Evolutionary conservation across 2,888 invertebrate genomes (phyloP), one percentile per base, ranked within the genome.

Genomic region (Microdon myrmicae): DNA sequence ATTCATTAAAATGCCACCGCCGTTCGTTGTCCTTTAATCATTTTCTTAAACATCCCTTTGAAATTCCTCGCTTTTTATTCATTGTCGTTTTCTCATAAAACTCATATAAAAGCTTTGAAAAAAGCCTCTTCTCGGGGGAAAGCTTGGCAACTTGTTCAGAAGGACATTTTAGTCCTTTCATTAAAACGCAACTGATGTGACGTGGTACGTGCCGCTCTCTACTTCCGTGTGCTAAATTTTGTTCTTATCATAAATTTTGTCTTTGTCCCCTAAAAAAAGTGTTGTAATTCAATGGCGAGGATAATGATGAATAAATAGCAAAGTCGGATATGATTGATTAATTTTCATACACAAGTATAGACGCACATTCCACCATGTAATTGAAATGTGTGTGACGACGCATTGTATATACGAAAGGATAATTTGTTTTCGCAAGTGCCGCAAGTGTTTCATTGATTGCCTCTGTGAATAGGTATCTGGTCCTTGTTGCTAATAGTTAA

Each of bases 101-200:
- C n/a, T 10, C 29, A 3, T n/a, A 19, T 9, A 17, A 25, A 39
- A 14, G 23, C 31, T 37, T 22, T 10, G 13, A 17, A 25, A 9
- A 29, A 31, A 35, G 23, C 37, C n/a, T n/a, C n/a, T n/a, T n/a
- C n/a, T n/a, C n/a, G n/a, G n/a, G n/a, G n/a, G n/a, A n/a, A n/a
- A n/a, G n/a, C n/a, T n/a, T n/a, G n/a, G n/a, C n/a, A n/a, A n/a
- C n/a, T n/a, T n/a, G n/a, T n/a, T n/a, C n/a, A 31, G 20, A 47
- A 54, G 47, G 54, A 60, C 19, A 39, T 44, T 43, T 54, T 49
- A 67, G 66, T 67, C 39, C 35, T 35, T 39, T 17, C 43, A 39
- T 35, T 37, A 28, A 35, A 35, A 35, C 49, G 48, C 41, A 54
- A 41, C 22, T 41, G 66, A 32, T 8, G 22, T 49, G 66, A 39